Percentiles rank a stretch among this genome's conserved stretches.
These are phyloP conservation scores for Microplitis manilae DNA, from an alignment of 2,888 invertebrate species.

Conservation along the genomic window DNA sequence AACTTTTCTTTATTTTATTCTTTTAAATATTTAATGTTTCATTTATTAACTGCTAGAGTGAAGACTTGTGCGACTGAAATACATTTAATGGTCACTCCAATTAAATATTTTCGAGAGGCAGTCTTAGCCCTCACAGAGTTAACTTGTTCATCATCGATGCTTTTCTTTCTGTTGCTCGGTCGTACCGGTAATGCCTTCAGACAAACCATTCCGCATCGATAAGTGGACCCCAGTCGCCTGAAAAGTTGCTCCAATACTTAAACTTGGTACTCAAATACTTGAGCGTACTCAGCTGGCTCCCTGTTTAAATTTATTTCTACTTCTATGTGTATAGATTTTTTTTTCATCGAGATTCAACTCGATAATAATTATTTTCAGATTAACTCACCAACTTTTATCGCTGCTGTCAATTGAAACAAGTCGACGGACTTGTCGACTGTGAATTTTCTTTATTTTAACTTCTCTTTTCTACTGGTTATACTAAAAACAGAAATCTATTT, in stretches of 20 bases:
- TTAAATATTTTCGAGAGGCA: constrained; percentile 31
- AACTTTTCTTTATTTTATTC: no score
- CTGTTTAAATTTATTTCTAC: constrained; percentile 1
- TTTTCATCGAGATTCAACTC: constrained; percentile 32
- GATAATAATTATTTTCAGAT: constrained; percentile 38
- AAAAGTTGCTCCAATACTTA: constrained; percentile 22
- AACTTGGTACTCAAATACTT: background rate
- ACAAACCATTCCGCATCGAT: constrained; percentile 35
- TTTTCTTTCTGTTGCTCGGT: background rate
- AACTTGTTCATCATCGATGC: background rate
- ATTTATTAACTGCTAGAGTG: background rate
- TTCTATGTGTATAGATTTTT: constrained; percentile 32
- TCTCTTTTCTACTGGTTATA: background rate
- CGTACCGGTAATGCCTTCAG: constrained; percentile 18
- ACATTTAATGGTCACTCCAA: constrained; percentile 37
- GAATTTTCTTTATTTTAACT: background rate
- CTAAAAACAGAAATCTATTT: background rate
- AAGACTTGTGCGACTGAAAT: constrained; percentile 26
- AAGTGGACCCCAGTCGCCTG: constrained; percentile 29
- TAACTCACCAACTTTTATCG: constrained; percentile 43
- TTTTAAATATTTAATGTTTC: no score
- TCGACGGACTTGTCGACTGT: constrained; percentile 34
- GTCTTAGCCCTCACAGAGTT: background rate
- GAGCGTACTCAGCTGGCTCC: background rate
- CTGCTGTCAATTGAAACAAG: constrained; percentile 38